These are phyloP conservation scores for Solenopsis invicta DNA, from an alignment of 1,140 invertebrate genomes.

Conservation along the genomic window DNA sequence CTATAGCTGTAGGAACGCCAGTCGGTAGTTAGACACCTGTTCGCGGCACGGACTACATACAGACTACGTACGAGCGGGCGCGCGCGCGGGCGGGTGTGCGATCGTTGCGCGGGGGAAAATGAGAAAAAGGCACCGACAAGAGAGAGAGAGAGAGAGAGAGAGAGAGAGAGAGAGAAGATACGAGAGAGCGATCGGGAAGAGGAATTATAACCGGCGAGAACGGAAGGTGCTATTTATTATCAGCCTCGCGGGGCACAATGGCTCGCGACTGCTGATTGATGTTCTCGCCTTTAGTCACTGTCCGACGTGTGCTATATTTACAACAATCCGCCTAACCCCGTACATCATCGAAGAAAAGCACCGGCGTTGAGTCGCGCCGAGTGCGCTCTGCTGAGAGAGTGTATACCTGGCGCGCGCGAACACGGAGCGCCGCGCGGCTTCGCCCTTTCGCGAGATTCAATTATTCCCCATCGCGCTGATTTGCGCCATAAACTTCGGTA, in stretches of 20 bases:
- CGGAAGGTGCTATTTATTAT: conserved; percentile 72
- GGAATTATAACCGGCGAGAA: conserved; percentile 70
- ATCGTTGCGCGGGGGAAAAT: conserved; percentile 36
- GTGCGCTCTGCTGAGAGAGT: neutral
- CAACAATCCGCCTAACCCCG: conserved; percentile 58
- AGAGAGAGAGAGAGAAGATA: neutral
- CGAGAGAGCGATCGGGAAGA: conserved; percentile 64
- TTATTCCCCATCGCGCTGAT: conserved; percentile 47
- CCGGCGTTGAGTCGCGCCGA: neutral
- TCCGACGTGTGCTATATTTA: conserved; percentile 62
- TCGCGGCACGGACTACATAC: conserved; percentile 30
- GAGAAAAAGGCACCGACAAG: conserved; percentile 37
- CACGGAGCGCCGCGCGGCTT: neutral
- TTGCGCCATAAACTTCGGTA: conserved; percentile 53
- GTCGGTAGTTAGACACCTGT: conserved; percentile 69
- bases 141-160: conserved; percentile 24
- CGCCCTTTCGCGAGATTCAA: conserved; percentile 18
- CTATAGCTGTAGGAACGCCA: conserved; percentile 25
- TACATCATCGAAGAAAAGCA: conserved; percentile 63
- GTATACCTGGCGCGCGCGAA: neutral
- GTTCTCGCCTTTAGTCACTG: conserved; percentile 63
- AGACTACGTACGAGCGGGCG: conserved; percentile 4
- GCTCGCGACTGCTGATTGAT: conserved; percentile 71
- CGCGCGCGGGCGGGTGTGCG: neutral
- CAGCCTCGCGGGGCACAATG: conserved; percentile 66